Evolutionary conservation across 2,888 invertebrate species (phyloP), one percentile per base, ranked within the genome.

Genomic region (Lacanobia oleracea): DNA sequence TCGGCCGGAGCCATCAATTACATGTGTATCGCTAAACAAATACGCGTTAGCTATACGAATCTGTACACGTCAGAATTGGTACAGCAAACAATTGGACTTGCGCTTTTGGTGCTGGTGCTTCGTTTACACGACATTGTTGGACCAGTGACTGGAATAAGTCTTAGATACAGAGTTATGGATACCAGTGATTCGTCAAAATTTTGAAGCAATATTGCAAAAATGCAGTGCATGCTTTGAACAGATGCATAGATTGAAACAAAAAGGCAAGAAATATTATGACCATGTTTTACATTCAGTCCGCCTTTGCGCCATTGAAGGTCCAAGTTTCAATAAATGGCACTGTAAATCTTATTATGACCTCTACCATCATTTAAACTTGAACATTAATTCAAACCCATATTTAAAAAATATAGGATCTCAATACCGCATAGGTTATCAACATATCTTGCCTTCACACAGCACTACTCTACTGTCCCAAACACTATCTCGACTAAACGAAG

Each of bases 1-100:
- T 90, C 87, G 85, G 84, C 81, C 87, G 84, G 82, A 84, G 79
- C 80, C 86, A 89, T 91, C 94, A 93, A 93, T 95, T 94, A 94
- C 92, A 93, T 89, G 88, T 91, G 88, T 92, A 91, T 92, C 93
- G 94, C 94, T 94, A 94, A 95, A 93, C 88, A 95, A 93, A 94
- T 90, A 92, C 84, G 88, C 88, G 90, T 93, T 92, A 91, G 89
- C 87, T 90, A 91, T 89, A 91, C 89, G 90, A 91, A 91, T 92
- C 91, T 89, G 87, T 83, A 84, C 86, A 78, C 79, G 88, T 87
- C 89, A 86, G 86, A 94, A 94, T 94, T 93, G 93, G 82, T 91
- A 93, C 88, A 81, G 85, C 91, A 94, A 94, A 94, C 88, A 94
- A 65, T 85, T 68, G 85, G 84, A 87, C 91, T 91, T 91, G 92